Evolutionary conservation across 2,113 vertebrate genomes (phyloP), one percentile per base, ranked within the genome.

Genomic region (Perca schrenkii): DNA sequence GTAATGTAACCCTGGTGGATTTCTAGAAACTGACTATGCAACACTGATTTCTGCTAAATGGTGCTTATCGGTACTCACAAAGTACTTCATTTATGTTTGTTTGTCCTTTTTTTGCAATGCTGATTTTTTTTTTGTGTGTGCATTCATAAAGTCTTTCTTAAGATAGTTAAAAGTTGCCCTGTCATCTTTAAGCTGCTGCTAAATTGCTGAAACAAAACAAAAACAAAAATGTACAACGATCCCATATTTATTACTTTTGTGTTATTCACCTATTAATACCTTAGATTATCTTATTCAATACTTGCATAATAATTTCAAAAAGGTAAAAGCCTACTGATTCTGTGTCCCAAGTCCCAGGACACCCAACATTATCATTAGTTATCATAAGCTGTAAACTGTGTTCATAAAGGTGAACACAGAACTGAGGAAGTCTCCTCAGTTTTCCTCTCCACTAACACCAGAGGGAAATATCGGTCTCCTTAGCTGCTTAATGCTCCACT

Each of bases 41-140:
- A 87, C 50, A 66, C 60, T 71, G 78, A 47, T 87, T 89, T 89
- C 63, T 82, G 50, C 58, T 79, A 69, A 86, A 92, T 84, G 89
- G 92, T 92, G 92, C 86, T 91, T 82, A 80, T 91, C 84, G 76
- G 76, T 86, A 78, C 77, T 74, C 66, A 85, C 65, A 79, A 31
- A 76, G 85, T 89, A 84, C 75, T 79, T 52, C 34, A 31, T 90
- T 88, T 79, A 34, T 79, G 40, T 92, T 81, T 88, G 60, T 84
- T 77, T 68, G 65, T 88, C 46, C 6, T 21, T 76, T 60, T 85
- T 87, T 73, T 86, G 77, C 56, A 66, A 81, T 75, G 34, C 65
- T 81, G n/a, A 57, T 43, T 49, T 34, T 66, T 65, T 73, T 28
- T 28, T 28, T 28, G 28, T 81, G 74, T 69, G 25, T 80, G 63